phyloP scores from a whole-genome alignment of 2,797 vertebrate species.

The Cynopterus sphinx region DNA sequence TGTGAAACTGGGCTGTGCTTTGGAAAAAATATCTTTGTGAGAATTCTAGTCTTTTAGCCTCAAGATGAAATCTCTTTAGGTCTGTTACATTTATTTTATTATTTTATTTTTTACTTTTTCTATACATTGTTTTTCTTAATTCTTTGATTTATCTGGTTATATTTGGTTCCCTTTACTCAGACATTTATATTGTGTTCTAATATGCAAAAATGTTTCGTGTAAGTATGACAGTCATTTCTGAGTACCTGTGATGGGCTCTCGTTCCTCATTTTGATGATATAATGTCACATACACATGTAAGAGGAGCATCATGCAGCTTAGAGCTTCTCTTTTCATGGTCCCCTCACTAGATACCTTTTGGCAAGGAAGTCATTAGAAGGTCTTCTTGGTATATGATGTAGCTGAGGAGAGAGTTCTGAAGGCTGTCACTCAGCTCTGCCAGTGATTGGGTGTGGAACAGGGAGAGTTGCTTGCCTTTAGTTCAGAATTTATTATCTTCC shows the following conservation, averaged over 20 bases:
- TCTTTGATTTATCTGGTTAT: not conserved
- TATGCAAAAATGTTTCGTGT: not conserved
- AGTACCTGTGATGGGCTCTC: not conserved
- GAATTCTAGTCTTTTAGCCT: slow-evolving; percentile 59
- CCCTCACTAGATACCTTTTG: not conserved
- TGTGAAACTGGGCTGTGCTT: slow-evolving; percentile 61
- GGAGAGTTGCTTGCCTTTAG: not conserved
- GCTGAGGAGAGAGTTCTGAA: slow-evolving; percentile 19
- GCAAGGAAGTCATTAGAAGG: not conserved
- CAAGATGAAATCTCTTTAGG: slow-evolving; percentile 29
- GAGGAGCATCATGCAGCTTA: not conserved
- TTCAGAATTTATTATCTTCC: slow-evolving; percentile 35
- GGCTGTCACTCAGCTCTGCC: not conserved
- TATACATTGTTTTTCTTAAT: not conserved
- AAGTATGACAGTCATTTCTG: not conserved
- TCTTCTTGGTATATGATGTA: not conserved
- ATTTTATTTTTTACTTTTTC: too few species aligned
- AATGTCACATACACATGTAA: not conserved
- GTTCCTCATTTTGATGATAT: not conserved
- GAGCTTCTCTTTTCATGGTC: not conserved
- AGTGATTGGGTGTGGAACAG: not conserved
- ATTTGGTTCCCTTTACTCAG: not conserved
- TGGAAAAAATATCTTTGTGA: slow-evolving; percentile 54
- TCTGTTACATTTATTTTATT: not conserved
- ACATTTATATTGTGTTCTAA: slow-evolving; percentile 14